Conservation (phyloP, 2,888 invertebrate species). For the Megaustenia siamemsis region DNA sequence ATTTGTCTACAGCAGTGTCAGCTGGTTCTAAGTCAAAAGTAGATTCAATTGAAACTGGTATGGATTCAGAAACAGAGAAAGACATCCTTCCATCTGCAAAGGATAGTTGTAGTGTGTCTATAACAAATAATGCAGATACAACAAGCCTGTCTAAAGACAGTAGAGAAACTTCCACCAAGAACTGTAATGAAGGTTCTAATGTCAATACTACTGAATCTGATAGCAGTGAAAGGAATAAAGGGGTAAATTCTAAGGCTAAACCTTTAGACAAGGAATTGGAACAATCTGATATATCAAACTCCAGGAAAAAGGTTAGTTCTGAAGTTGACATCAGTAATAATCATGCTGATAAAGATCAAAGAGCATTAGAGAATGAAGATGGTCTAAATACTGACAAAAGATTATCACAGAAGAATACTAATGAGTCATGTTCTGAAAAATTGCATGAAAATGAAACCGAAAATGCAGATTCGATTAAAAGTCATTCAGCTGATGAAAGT, state of each 20-base stretch:
- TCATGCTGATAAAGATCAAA: not conserved
- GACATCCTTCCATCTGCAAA: not conserved
- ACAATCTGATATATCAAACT: not conserved
- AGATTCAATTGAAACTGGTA: not conserved
- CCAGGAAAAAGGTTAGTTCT: not conserved
- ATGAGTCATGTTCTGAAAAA: not conserved
- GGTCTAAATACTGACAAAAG: not conserved
- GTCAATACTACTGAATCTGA: not conserved
- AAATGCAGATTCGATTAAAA: not conserved
- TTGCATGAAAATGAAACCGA: not conserved
- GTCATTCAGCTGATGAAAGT: not conserved
- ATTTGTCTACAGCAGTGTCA: not conserved
- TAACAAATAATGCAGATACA: not conserved
- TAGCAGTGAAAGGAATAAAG: not conserved
- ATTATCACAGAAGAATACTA: not conserved
- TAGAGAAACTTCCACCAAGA: constrained; percentile 10
- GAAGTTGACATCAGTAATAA: not conserved
- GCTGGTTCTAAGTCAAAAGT: not conserved
- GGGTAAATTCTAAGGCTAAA: not conserved
- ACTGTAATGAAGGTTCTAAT: not conserved
- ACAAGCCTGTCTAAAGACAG: not conserved
- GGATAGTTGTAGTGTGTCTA: not conserved
- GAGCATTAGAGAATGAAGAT: not conserved
- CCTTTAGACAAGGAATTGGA: not conserved
- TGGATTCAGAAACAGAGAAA: not conserved